Base-by-base conservation (phyloP, 2,797 vertebrate species). In the Antrozous pallidus region DNA sequence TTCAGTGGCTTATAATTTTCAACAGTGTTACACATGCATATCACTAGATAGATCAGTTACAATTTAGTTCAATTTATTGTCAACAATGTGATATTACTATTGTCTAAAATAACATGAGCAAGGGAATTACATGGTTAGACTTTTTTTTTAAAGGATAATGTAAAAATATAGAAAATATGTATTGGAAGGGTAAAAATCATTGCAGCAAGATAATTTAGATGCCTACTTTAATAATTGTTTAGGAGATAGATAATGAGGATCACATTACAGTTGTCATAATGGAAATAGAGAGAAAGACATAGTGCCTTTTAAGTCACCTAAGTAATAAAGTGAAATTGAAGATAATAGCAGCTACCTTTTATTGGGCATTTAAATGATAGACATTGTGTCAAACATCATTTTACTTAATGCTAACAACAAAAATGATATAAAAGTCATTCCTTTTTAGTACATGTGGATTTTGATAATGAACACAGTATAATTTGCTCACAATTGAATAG, bases 21-120 rank as follows among this genome's bases (percentile, higher is more conserved):
- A 78, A 81, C 75, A 83, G 40, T 18, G 2, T 77, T 33, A 1
- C 5, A 67, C 8, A 58, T 42, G 85, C 74, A 69, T 47, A 92
- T 70, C 6, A 45, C 31, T 63, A 63, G 8, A 33, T 75, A 40
- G 8, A 22, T 14, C 11, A 87, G 69, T 81, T 81, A 8, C n/a
- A 92, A 87, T 74, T 93, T 83, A 24, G 1, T 88, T 82, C 17
- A 83, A 4, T 87, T 91, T 45, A 6, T 3, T 86, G 6, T 85
- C 8, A 86, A 88, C 12, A n/a, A 79, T 88, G 77, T 69, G 17
- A 91, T 54, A 38, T 77, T 82, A 81, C 20, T 75, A 9, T n/a
- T 80, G 18, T 83, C 2, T 70, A 84, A 94, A 96, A 87, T 82
- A 65, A 69, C 28, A 71, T 31, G 6, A 92, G 2, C 31, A 94